Evolutionary conservation across 2,888 invertebrate genomes (phyloP).

Genomic region (Rhagium mordax): DNA sequence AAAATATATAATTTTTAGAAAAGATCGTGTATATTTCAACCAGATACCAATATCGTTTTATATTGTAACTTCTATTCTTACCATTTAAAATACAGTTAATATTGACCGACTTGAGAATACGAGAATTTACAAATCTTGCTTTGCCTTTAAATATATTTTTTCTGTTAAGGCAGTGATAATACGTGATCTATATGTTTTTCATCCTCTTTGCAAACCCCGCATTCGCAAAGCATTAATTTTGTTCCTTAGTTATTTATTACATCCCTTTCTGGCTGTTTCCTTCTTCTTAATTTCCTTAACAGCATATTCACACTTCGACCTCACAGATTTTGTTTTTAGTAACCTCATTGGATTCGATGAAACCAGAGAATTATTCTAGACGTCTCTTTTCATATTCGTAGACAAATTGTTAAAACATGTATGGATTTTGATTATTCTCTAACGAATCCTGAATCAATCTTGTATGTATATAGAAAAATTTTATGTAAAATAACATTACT

Average conservation of each 20-base stretch:
- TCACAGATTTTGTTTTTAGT: background rate
- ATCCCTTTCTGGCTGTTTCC: background rate
- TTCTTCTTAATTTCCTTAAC: constrained; percentile 15
- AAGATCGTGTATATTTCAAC: too few species aligned
- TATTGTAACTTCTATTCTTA: background rate
- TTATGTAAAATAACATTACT: too few species aligned
- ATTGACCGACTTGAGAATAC: background rate
- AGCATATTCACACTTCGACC: background rate
- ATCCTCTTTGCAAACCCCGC: background rate
- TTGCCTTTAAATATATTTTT: background rate
- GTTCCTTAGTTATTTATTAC: constrained; percentile 13
- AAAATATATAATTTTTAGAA: too few species aligned
- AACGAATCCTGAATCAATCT: too few species aligned
- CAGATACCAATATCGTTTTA: too few species aligned
- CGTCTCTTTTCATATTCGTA: too few species aligned
- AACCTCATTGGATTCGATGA: background rate
- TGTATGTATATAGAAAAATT: too few species aligned
- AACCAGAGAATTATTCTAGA: background rate
- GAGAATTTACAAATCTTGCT: background rate
- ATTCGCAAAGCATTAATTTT: constrained; percentile 11
- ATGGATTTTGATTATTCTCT: too few species aligned
- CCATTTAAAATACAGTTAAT: background rate
- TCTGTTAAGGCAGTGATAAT: constrained; percentile 6
- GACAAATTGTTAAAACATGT: too few species aligned
- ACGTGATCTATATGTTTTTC: constrained; percentile 11